A percentile compares a stretch with the other conserved stretches of the same genome.
Conservation (phyloP, 1,140 invertebrate genomes). For the Vollenhovia emeryi region DNA sequence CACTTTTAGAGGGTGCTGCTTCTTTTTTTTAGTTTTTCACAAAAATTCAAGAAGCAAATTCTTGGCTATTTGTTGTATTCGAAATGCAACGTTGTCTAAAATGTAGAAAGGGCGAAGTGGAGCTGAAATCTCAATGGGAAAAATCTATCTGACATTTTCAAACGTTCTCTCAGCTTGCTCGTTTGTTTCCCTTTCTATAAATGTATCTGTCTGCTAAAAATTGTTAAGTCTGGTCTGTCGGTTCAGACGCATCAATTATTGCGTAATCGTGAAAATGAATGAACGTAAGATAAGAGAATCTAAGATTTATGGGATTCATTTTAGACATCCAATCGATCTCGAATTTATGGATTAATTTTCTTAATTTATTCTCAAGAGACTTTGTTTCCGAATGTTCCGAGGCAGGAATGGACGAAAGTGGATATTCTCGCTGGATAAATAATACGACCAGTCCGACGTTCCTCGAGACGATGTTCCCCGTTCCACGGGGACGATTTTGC, state of each 20-base stretch:
- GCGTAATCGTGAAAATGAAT: not conserved
- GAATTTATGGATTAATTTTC: not conserved
- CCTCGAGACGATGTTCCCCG: not conserved
- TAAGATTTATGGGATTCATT: not conserved
- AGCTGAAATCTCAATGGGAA: not conserved
- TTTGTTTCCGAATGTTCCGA: not conserved
- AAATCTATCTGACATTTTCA: not conserved
- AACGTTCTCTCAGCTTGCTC: not conserved
- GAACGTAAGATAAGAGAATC: not conserved
- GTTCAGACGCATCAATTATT: not conserved
- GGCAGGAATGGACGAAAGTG: not conserved
- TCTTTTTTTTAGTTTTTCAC: not conserved
- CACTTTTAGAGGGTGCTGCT: not conserved
- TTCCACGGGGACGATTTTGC: conserved; percentile 2
- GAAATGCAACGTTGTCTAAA: not conserved
- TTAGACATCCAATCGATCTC: not conserved
- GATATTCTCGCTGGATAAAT: not conserved
- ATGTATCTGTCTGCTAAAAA: not conserved
- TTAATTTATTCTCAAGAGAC: not conserved
- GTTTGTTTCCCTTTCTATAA: not conserved
- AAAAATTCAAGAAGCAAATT: not conserved
- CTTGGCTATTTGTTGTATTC: not conserved
- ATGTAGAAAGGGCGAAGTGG: not conserved
- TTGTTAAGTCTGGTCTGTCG: not conserved
- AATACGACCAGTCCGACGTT: not conserved